These are phyloP conservation scores for Fukomys damarensis DNA, from an alignment of 2,113 vertebrate species.

Conservation along the genomic window DNA sequence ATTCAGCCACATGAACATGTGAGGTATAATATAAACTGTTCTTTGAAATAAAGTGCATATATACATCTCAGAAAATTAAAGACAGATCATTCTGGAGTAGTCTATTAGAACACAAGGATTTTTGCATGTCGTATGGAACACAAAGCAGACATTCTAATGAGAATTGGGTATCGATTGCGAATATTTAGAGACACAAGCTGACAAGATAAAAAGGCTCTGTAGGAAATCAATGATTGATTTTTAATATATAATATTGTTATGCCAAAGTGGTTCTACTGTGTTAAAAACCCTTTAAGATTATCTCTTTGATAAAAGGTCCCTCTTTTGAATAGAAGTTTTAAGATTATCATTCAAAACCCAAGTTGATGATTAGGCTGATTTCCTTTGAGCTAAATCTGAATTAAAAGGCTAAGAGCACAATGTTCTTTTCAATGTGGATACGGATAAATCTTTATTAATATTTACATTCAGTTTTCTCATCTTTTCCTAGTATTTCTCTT, in stretches of 20 bases:
- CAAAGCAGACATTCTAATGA: constrained; percentile 31
- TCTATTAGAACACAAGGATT: not conserved
- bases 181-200: constrained; percentile 52
- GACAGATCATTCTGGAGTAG: not conserved
- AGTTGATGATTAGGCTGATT: constrained; percentile 29
- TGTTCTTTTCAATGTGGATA: not conserved
- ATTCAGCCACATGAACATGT: not conserved
- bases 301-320: constrained; percentile 49
- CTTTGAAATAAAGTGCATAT: constrained; percentile 1
- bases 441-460: not conserved
- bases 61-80: constrained; percentile 29
- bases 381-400: constrained; percentile 25
- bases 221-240: constrained; percentile 79
- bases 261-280: constrained; percentile 52
- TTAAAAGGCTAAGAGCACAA: constrained; percentile 27
- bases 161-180: constrained; percentile 72
- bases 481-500: not conserved
- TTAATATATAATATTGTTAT: constrained; percentile 59
- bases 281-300: constrained; percentile 47
- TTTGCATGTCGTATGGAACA: not conserved
- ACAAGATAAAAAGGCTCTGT: constrained; percentile 71
- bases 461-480: not conserved
- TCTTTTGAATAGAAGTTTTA: constrained; percentile 46
- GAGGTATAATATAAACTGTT: not conserved
- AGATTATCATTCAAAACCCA: constrained; percentile 39